Evolutionary conservation across 2,888 invertebrate genomes (phyloP), one percentile per base, ranked within the genome.

Genomic region (Myopa testacea): DNA sequence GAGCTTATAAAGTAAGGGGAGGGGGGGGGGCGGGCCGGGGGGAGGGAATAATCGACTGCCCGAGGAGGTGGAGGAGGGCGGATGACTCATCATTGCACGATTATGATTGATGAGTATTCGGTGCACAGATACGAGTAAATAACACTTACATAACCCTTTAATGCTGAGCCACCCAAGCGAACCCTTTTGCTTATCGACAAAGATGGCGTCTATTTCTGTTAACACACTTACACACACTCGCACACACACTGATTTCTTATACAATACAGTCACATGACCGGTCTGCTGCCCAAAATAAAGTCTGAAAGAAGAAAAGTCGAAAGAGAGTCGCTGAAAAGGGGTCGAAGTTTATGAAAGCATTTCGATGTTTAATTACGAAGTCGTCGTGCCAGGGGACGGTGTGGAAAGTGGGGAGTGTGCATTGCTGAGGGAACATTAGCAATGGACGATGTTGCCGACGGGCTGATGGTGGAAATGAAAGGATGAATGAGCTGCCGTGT

Each of bases 101-200:
- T 75, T 75, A 75, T 75, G 75, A 75, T 75, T 68, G 75, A 75
- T 75, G 75, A 75, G 58, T 63, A 14, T 73, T 73, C 50, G 38
- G 34, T 19, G 26, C 69, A 8, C 45, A 45, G 45, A 45, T 45
- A 58, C 58, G 69, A 55, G 62, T 50, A 55, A 55, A 37, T 55
- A 55, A 52, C 68, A 75, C 69, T 75, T 65, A 63, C 45, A 63
- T 65, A 65, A 75, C 75, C 69, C 69, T 75, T 75, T 69, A 16
- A 69, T 45, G n/a, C 38, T 71, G 19, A 45, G 40, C 60, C 45
- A 50, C 52, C 26, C 4, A 34, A 63, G 14, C 52, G 40, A 65
- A 34, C 63, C 55, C 65, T 52, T 74, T 52, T 65, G 37, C 8
- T 62, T 63, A 50, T 26, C 19, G n/a, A 16, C n/a, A 34, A 75